A percentile compares a stretch with the other conserved stretches of the same genome.
These are phyloP conservation scores for Pituophis catenifer DNA, from an alignment of 2,113 vertebrate genomes.

Conservation along the genomic window DNA sequence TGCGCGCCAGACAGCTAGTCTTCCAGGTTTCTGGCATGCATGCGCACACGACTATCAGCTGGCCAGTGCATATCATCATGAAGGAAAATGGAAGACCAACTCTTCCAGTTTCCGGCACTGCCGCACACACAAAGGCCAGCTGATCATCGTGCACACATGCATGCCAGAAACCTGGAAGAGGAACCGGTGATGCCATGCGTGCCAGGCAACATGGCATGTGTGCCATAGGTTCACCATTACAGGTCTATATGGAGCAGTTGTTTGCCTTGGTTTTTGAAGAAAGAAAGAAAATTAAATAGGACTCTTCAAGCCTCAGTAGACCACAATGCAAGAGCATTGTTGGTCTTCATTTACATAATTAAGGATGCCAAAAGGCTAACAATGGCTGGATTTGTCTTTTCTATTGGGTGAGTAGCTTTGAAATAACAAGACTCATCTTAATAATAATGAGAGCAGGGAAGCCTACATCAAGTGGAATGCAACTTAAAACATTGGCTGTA, in stretches of 20 bases:
- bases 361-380: not conserved
- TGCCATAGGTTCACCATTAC: no score
- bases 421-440: not conserved
- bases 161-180: no score
- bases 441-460: not conserved
- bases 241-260: not conserved
- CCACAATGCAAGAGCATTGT: not conserved
- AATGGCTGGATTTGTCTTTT: not conserved
- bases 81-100: no score
- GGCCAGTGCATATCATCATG: no score
- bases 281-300: not conserved
- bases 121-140: no score
- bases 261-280: not conserved
- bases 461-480: not conserved
- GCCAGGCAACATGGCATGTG: no score
- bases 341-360: not conserved
- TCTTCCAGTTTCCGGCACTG: no score
- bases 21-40: no score
- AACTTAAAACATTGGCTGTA: not conserved
- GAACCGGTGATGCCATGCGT: no score
- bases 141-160: no score
- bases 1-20: no score
- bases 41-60: no score
- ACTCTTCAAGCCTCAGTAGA: not conserved
- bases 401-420: not conserved